phyloP scores from a whole-genome alignment of 2,797 vertebrate genomes.

The Sarcophilus harrisii region DNA sequence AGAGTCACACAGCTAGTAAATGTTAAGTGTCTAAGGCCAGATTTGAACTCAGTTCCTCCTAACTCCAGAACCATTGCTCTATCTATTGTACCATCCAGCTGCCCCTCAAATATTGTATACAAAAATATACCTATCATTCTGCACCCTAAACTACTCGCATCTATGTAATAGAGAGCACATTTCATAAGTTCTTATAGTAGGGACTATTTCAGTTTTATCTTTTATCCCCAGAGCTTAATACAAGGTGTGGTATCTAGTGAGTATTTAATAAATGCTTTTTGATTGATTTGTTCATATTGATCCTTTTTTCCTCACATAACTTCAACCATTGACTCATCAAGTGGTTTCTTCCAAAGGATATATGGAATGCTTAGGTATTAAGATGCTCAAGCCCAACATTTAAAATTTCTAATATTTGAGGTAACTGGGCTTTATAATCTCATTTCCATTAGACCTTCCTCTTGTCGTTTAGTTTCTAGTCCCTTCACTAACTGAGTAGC shows the following conservation, averaged over 20 bases:
- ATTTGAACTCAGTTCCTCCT: too few relatives aligned
- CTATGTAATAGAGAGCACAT: background rate
- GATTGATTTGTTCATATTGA: background rate
- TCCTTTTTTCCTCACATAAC: background rate
- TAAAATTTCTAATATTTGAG: background rate
- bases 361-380: background rate
- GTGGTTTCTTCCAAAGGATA: background rate
- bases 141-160: background rate
- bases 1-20: too few relatives aligned
- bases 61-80: too few relatives aligned
- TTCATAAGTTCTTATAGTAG: background rate
- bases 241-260: background rate
- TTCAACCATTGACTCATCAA: background rate
- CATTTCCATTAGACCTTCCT: background rate
- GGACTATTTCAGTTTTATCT: background rate
- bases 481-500: background rate
- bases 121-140: background rate
- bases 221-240: background rate
- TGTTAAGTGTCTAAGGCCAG: too few relatives aligned
- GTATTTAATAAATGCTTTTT: background rate
- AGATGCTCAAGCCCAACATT: background rate
- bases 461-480: background rate
- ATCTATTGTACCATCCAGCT: too few relatives aligned
- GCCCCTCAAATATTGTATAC: too few relatives aligned
- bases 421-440: background rate